Percentiles rank a stretch among this genome's conserved stretches.
phyloP scores from a whole-genome alignment of 2,113 vertebrate species.

The Cyphomyrus discorhynchus region DNA sequence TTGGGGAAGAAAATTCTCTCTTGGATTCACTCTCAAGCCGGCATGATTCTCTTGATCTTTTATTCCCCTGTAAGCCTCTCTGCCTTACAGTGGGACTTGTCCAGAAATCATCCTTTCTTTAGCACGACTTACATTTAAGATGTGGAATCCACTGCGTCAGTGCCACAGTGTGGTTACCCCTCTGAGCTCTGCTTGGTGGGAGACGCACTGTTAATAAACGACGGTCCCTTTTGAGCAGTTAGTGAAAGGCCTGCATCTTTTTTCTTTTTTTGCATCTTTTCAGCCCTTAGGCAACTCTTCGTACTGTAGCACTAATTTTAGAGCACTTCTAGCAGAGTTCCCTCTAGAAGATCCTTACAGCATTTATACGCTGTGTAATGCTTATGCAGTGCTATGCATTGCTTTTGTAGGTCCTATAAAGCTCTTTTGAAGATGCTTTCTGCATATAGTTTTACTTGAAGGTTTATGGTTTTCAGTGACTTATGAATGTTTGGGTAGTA shows the following conservation, averaged over 20 bases:
- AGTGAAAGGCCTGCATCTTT: background rate
- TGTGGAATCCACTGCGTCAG: background rate
- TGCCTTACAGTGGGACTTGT: background rate
- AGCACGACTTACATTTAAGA: background rate
- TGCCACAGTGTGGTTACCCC: background rate
- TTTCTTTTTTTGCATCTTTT: background rate
- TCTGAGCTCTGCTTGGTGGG: background rate
- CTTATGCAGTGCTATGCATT: background rate
- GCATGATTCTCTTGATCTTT: background rate
- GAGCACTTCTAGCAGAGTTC: background rate
- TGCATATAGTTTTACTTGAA: background rate
- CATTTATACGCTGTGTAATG: background rate
- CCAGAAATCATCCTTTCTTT: background rate
- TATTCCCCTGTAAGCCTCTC: background rate
- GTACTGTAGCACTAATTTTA: background rate
- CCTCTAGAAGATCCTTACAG: background rate
- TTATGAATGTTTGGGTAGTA: background rate
- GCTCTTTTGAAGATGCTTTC: background rate
- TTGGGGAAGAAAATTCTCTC: constrained; percentile 5
- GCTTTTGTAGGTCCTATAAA: background rate
- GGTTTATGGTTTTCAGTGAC: background rate
- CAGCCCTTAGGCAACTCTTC: background rate
- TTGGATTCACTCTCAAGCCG: background rate
- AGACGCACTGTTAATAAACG: background rate
- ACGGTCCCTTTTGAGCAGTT: background rate